These are phyloP conservation scores for Glossophaga mutica DNA, from an alignment of 2,797 vertebrate species.

Conservation along the genomic window DNA sequence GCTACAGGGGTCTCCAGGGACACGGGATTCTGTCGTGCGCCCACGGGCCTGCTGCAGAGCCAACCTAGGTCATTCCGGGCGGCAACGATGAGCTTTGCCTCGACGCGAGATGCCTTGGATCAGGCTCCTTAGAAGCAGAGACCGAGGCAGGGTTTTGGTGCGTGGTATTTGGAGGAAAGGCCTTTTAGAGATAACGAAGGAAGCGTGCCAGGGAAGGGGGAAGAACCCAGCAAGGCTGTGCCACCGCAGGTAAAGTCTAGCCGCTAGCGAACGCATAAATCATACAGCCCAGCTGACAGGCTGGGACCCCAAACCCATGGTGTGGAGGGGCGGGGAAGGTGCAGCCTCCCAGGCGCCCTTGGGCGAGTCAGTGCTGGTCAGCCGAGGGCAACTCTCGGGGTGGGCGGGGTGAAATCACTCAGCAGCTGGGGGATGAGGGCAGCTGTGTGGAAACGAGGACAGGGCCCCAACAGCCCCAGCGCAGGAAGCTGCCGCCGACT, in stretches of 20 bases:
- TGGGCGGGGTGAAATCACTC: background rate
- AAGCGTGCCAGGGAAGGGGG: background rate
- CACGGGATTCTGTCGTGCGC: background rate
- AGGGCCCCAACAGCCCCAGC: background rate
- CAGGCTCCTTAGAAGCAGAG: background rate
- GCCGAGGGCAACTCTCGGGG: background rate
- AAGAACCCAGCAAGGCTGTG: background rate
- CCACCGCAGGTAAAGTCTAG: background rate
- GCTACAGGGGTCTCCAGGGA: background rate
- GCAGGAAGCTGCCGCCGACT: background rate
- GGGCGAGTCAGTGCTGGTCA: background rate
- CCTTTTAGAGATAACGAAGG: background rate
- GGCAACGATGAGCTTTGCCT: background rate
- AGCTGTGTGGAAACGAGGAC: background rate
- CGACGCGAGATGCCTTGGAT: background rate
- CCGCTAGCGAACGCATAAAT: background rate
- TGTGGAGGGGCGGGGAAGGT: rapidly evolving
- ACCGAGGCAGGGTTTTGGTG: background rate
- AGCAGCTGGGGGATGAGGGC: background rate
- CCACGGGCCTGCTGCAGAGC: background rate
- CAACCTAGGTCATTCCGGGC: background rate
- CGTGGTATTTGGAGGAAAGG: background rate
- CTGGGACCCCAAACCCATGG: background rate
- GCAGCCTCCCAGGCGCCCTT: background rate
- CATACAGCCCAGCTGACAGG: background rate